These are phyloP conservation scores for Argyra leucocephala DNA, from an alignment of 2,888 invertebrate species.

Conservation along the genomic window DNA sequence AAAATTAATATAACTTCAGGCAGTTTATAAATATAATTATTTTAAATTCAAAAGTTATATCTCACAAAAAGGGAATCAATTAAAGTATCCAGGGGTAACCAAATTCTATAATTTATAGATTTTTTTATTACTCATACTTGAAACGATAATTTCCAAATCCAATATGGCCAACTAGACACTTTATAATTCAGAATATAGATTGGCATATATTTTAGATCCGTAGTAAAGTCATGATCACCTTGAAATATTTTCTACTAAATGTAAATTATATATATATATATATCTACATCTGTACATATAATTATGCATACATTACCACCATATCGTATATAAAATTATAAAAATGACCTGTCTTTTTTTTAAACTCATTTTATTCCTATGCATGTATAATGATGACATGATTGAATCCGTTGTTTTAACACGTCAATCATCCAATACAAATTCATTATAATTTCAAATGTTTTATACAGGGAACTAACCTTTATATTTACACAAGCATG, in stretches of 20 bases:
- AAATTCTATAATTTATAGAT: not conserved
- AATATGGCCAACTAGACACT: not conserved
- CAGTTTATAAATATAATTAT: not conserved
- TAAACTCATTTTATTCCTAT: not conserved
- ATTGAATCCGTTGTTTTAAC: constrained; percentile 3
- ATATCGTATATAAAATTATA: too few relatives aligned
- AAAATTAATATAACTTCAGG: not conserved
- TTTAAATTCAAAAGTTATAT: not conserved
- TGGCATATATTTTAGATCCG: not conserved
- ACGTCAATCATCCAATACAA: not conserved
- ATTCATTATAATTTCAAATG: not conserved
- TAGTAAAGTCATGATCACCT: not conserved
- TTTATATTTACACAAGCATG: constrained; percentile 42
- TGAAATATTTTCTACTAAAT: not conserved
- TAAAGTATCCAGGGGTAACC: not conserved
- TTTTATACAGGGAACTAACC: constrained; percentile 34
- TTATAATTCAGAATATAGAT: not conserved
- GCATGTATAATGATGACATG: not conserved
- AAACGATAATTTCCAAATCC: constrained; percentile 2
- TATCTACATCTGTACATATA: too few relatives aligned
- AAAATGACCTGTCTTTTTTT: not conserved
- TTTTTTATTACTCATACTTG: not conserved
- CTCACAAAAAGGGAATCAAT: not conserved
- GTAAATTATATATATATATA: not conserved
- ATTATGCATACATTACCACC: too few relatives aligned